Evolutionary conservation across 1,140 invertebrate species (phyloP), one percentile per base, ranked within the genome.

Genomic region (Aphelenchoides avenae): DNA sequence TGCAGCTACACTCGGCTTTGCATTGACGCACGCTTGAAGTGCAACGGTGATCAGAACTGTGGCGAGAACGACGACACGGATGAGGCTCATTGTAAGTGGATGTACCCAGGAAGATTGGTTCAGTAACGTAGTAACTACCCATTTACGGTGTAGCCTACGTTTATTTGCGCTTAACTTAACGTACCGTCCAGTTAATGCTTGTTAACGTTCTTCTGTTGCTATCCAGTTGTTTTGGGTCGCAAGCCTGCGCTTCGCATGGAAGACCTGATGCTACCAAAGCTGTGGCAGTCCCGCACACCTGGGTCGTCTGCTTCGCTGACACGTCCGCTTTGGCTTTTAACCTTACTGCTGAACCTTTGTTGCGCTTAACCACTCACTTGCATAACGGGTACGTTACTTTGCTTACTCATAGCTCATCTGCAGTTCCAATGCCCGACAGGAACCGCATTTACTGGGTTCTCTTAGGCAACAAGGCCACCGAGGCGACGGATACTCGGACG

Each of bases 1-100:
- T 74, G 71, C 60, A 74, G 68, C 34, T 76, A 74, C 56, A 68
- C 67, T 11, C 70, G 73, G n/a, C 36, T 71, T n/a, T 77, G 71
- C 61, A 75, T 75, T 42, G 43, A 27, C 54, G 31, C 64, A 1
- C 50, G 40, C 30, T 60, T 75, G 3, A 50, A 71, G 11, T 75
- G 73, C 37, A 73, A 75, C 46, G 69, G 74, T 2, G 63, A 75
- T 33, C 56, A 60, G 27, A 74, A 76, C 51, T 73, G 72, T 51
- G 73, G 73, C 7, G 42, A 75, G 13, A 65, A 73, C 40, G 73
- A 75, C 48, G 75, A 75, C 44, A 77, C 70, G 5, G 73, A 75
- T 59, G 73, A 75, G 34, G 65, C 66, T 9, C 73, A 75, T 61
- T 75, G 73, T 75, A 50, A 67, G 73, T 64, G 47, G 18, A 33